These are phyloP conservation scores for Cephus spinipes DNA, from an alignment of 2,888 invertebrate species.

Conservation along the genomic window DNA sequence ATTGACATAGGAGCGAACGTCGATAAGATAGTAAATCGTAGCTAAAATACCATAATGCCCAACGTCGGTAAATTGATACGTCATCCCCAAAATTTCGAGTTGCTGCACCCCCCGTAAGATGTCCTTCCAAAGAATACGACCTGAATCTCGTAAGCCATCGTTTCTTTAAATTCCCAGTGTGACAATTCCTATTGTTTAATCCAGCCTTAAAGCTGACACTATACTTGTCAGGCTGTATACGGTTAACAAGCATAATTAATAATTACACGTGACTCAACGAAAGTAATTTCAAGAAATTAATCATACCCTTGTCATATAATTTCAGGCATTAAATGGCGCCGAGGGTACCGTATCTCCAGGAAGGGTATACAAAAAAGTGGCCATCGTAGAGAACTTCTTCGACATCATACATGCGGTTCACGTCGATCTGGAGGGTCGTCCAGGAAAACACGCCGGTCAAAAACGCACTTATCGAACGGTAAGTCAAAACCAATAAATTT, in stretches of 20 bases:
- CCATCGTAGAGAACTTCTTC: constrained; percentile 97
- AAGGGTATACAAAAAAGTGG: constrained; percentile 89
- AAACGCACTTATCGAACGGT: constrained; percentile 97
- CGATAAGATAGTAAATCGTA: neutral
- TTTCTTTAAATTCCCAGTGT: neutral
- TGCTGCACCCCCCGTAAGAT: neutral
- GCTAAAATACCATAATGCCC: neutral
- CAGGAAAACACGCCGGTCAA: constrained; percentile 96
- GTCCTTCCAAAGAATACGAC: neutral
- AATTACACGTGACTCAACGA: neutral
- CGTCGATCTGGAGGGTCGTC: constrained; percentile 91
- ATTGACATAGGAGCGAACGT: neutral
- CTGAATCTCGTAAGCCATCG: neutral
- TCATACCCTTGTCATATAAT: constrained; percentile 52
- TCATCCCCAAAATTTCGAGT: neutral
- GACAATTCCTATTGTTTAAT: no score
- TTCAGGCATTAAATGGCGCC: constrained; percentile 77
- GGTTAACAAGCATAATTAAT: neutral
- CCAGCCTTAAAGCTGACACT: neutral
- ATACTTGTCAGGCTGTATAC: neutral
- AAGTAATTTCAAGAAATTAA: neutral
- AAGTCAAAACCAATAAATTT: constrained; percentile 63
- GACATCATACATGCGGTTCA: constrained; percentile 97
- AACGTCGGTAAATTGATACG: neutral
- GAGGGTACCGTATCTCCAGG: constrained; percentile 61